Evolutionary conservation across 2,888 invertebrate genomes (phyloP).

Genomic region (Agonopterix heracliana): DNA sequence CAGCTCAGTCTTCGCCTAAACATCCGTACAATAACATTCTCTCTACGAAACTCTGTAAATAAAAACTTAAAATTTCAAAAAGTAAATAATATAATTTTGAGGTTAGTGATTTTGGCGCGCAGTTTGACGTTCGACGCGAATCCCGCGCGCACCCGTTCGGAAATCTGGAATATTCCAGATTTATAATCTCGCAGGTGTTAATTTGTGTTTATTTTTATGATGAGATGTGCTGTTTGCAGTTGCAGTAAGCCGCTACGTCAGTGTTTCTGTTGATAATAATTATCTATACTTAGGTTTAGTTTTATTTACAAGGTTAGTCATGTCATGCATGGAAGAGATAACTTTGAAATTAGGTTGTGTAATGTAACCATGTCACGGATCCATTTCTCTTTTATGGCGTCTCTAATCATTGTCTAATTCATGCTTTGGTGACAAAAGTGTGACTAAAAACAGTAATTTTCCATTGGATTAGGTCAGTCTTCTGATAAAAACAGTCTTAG

Average conservation of each 20-base stretch:
- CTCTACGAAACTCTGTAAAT: slow-evolving; percentile 18
- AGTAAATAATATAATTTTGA: slow-evolving; percentile 10
- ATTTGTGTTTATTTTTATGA: slow-evolving; percentile 8
- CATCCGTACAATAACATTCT: slow-evolving; percentile 53
- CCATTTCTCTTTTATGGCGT: too few species aligned
- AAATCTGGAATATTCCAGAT: slow-evolving; percentile 33
- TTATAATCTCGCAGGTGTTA: slow-evolving; percentile 17
- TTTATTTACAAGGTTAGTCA: not conserved
- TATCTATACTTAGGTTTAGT: too few species aligned
- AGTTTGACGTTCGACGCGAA: slow-evolving; percentile 19
- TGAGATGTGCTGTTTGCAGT: slow-evolving; percentile 3
- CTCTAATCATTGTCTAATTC: too few species aligned
- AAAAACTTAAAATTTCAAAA: slow-evolving; percentile 20
- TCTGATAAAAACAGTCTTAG: too few species aligned
- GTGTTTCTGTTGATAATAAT: not conserved
- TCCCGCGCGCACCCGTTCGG: slow-evolving; percentile 18
- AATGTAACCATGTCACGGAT: too few species aligned
- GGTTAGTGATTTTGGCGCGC: slow-evolving; percentile 23
- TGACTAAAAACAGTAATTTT: too few species aligned
- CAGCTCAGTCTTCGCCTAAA: slow-evolving; percentile 52
- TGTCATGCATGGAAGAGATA: not conserved
- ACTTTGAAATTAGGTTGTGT: too few species aligned
- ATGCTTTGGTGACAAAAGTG: too few species aligned
- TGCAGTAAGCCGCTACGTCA: slow-evolving; percentile 1
- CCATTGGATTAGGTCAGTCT: too few species aligned